Evolutionary conservation across 2,888 invertebrate species (phyloP).

Genomic region (Cetonia aurata): DNA sequence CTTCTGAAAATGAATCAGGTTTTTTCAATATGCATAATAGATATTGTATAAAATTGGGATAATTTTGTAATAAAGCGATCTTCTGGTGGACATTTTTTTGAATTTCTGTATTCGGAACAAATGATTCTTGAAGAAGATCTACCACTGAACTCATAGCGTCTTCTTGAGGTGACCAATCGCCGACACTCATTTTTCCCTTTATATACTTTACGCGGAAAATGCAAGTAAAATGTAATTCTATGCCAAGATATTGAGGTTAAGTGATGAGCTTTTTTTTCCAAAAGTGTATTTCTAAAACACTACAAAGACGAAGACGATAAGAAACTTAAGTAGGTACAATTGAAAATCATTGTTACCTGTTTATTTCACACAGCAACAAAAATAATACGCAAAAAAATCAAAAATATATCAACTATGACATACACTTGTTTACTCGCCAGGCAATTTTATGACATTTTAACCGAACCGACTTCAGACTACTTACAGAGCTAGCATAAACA

Average conservation of each 20-base stretch:
- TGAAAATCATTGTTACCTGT: slow-evolving; percentile 38
- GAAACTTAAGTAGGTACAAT: slow-evolving; percentile 7
- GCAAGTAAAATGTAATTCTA: slow-evolving; percentile 20
- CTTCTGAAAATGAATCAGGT: slow-evolving; percentile 92
- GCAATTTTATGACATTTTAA: slow-evolving; percentile 39
- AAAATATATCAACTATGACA: slow-evolving; percentile 46
- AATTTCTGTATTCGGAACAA: slow-evolving; percentile 95
- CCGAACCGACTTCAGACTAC: slow-evolving; percentile 33
- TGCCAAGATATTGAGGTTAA: slow-evolving; percentile 41
- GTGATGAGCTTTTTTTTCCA: slow-evolving; percentile 20
- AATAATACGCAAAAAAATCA: slow-evolving; percentile 45
- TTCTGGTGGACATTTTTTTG: slow-evolving; percentile 98
- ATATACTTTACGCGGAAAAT: slow-evolving; percentile 31
- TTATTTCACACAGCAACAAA: slow-evolving; percentile 44
- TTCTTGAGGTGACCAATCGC: slow-evolving; percentile 94
- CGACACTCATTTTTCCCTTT: slow-evolving; percentile 66
- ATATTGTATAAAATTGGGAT: slow-evolving; percentile 98
- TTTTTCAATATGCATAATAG: slow-evolving; percentile 96
- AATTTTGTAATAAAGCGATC: slow-evolving; percentile 96
- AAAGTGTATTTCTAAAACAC: slow-evolving; percentile 28
- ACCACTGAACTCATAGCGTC: slow-evolving; percentile 96
- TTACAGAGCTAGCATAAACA: slow-evolving; percentile 18
- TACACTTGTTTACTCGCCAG: slow-evolving; percentile 37
- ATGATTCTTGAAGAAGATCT: slow-evolving; percentile 95
- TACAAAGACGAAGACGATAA: slow-evolving; percentile 23